Conservation (phyloP, 2,888 invertebrate species). For the Rutpela maculata region DNA sequence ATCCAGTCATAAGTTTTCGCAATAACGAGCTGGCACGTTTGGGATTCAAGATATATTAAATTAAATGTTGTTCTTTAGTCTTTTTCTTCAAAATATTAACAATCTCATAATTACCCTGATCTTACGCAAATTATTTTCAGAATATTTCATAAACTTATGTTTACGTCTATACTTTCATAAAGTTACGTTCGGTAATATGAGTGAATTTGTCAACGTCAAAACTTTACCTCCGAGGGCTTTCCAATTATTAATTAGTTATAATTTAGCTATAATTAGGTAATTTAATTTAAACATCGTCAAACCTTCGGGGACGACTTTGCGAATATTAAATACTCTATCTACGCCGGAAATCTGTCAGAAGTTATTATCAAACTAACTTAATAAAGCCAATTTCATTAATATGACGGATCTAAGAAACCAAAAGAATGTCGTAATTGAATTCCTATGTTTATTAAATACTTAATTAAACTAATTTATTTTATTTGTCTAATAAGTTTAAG, state of each 20-base stretch:
- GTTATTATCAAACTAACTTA: neutral
- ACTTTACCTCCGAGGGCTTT: slow-evolving; percentile 21
- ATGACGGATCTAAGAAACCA: neutral
- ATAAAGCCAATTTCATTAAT: neutral
- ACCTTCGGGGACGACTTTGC: neutral
- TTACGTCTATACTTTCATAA: neutral
- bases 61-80: too few species aligned
- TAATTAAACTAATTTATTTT: too few species aligned
- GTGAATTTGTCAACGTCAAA: slow-evolving; percentile 16
- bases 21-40: too few species aligned
- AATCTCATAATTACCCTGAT: too few species aligned
- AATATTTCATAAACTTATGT: too few species aligned
- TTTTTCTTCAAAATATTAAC: too few species aligned
- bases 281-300: slow-evolving; percentile 22
- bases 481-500: too few species aligned
- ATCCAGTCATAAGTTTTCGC: too few species aligned
- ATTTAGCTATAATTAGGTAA: slow-evolving; percentile 29
- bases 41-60: too few species aligned
- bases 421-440: neutral
- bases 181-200: neutral
- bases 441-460: neutral
- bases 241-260: slow-evolving; percentile 30
- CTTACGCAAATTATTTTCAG: too few species aligned
- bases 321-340: slow-evolving; percentile 8
- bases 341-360: slow-evolving; percentile 1